These are phyloP conservation scores for Aptenodytes forsteri DNA, from an alignment of 2,113 vertebrate genomes.

Conservation along the genomic window DNA sequence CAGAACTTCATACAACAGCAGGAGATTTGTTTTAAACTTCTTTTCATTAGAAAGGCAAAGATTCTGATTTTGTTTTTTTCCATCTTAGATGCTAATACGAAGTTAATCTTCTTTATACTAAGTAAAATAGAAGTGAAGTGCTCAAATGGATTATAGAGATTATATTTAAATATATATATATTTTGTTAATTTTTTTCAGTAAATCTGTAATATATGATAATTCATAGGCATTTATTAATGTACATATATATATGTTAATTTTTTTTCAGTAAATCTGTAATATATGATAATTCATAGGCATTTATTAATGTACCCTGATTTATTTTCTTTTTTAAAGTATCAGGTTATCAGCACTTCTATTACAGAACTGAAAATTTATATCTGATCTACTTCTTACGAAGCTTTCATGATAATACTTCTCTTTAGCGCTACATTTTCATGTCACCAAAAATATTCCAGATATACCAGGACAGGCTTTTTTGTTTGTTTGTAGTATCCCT, in stretches of 20 bases:
- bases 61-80: background rate
- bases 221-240: background rate
- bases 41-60: background rate
- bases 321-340: background rate
- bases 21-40: background rate
- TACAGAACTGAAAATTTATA: background rate
- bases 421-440: background rate
- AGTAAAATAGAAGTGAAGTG: background rate
- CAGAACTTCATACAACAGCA: background rate
- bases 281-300: background rate
- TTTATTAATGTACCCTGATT: background rate
- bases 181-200: background rate
- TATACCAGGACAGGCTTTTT: background rate
- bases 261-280: background rate
- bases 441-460: background rate
- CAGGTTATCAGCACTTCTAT: background rate
- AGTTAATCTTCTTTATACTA: background rate
- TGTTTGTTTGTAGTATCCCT: accelerated
- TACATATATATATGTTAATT: background rate
- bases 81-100: background rate
- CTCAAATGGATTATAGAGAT: constrained; percentile 10
- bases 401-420: background rate
- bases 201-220: background rate
- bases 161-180: background rate
- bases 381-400: background rate